Evolutionary conservation across 2,888 invertebrate species (phyloP).

Genomic region (Neoascia interrupta): DNA sequence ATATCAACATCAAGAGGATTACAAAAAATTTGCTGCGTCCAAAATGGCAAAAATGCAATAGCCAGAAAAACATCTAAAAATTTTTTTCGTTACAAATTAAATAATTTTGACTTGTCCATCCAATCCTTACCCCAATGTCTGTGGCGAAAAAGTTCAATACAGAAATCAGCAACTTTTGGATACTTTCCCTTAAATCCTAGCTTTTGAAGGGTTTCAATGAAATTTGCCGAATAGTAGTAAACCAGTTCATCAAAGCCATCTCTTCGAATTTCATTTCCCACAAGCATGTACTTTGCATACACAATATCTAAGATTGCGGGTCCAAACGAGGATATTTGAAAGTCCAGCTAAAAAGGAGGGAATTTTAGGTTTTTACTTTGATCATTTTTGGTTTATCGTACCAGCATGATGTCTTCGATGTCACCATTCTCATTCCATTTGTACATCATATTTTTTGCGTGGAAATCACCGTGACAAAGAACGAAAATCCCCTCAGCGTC

Average conservation of each 20-base stretch:
- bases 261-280: background rate
- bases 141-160: background rate
- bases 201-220: constrained; percentile 20
- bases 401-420: constrained; percentile 71
- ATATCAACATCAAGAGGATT: background rate
- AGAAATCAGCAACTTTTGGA: constrained; percentile 25
- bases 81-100: no score
- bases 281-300: constrained; percentile 20
- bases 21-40: constrained; percentile 33
- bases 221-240: constrained; percentile 5
- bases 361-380: no score
- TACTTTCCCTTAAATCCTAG: constrained; percentile 6
- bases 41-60: constrained; percentile 69
- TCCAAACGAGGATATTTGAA: constrained; percentile 32
- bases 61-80: constrained; percentile 71
- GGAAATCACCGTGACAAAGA: constrained; percentile 75
- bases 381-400: background rate
- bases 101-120: background rate
- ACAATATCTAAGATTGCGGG: constrained; percentile 19
- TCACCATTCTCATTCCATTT: constrained; percentile 45
- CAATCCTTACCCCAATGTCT: background rate
- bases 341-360: constrained; percentile 25
- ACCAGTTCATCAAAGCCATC: constrained; percentile 15
- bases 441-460: constrained; percentile 74
- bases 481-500: constrained; percentile 59